Evolutionary conservation across 2,888 invertebrate species (phyloP).

Genomic region (Rutpela maculata): DNA sequence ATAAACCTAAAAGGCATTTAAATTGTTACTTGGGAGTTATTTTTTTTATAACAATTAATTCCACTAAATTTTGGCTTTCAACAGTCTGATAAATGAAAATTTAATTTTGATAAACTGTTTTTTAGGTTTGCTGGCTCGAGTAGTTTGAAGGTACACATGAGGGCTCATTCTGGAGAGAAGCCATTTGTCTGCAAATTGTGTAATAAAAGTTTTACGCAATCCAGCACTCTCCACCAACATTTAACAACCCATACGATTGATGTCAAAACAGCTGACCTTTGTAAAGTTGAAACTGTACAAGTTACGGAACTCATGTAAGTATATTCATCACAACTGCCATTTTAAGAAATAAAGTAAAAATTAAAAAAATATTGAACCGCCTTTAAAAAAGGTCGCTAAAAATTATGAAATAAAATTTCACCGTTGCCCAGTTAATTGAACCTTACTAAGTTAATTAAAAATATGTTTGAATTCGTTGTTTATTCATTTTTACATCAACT

Average conservation of each 20-base stretch:
- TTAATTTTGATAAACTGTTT: neutral
- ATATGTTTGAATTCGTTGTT: too few species aligned
- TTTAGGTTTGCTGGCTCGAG: conserved; percentile 70
- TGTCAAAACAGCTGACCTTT: conserved; percentile 57
- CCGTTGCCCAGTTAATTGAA: too few species aligned
- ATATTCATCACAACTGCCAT: neutral
- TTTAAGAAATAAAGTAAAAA: neutral
- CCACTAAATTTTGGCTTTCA: too few species aligned
- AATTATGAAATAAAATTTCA: too few species aligned
- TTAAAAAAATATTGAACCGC: too few species aligned
- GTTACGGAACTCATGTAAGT: conserved; percentile 71
- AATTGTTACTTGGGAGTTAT: too few species aligned
- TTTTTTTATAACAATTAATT: too few species aligned
- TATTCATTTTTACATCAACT: too few species aligned
- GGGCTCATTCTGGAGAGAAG: conserved; percentile 68
- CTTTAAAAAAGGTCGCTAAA: too few species aligned
- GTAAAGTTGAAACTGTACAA: conserved; percentile 69
- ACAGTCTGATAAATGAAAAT: conserved; percentile 3
- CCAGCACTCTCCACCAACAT: conserved; percentile 64
- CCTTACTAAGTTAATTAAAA: too few species aligned
- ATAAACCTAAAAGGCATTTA: too few species aligned
- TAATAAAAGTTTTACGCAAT: conserved; percentile 68
- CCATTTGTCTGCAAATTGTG: conserved; percentile 70
- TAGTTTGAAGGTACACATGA: conserved; percentile 70
- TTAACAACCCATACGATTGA: conserved; percentile 62